Evolutionary conservation across 2,888 invertebrate genomes (phyloP), one percentile per base, ranked within the genome.

Genomic region (Drosophila fungiperda): DNA sequence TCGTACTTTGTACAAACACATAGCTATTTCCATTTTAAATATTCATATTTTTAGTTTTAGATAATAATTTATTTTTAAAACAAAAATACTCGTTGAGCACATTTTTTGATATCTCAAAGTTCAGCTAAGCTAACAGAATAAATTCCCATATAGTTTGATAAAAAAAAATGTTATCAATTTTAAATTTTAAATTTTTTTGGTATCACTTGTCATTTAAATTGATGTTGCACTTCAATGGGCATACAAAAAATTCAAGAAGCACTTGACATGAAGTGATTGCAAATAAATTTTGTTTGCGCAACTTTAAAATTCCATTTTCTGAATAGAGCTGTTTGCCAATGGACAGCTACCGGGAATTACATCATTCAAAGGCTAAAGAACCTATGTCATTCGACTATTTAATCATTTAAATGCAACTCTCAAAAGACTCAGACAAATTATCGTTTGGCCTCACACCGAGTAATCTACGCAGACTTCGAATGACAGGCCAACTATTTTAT

Each of bases 381-480:
- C 76, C 71, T 53, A 58, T 80, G 76, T 75, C 76, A 77, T 71
- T 75, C 61, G 50, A 67, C 64, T 58, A 60, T 45, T 80, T 57
- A 52, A 68, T 58, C 68, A 71, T 54, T 77, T 58, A 77, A 81
- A 63, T 73, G 73, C 61, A 73, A 52, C 42, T 58, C 68, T 57
- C 73, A 36, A 50, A 49, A 67, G 69, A 67, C 69, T 53, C 50
- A 36, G 55, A 53, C 59, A 67, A 67, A 69, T 67, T 15, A 45
- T 23, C 15, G 68, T 64, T 61, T 54, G 68, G 63, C 38, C 55
- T 42, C 65, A 55, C 38, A 59, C 53, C 11, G 48, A 62, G 42
- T 58, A 33, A 68, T 26, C 59, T 62, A 50, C 36, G 53, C 61
- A 17, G 48, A 32, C 52, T 32, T 61, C 57, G 42, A 58, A 66